A percentile compares a stretch with the other conserved stretches of the same genome.
Conservation (phyloP, 2,888 invertebrate genomes). For the Tachina fera region DNA sequence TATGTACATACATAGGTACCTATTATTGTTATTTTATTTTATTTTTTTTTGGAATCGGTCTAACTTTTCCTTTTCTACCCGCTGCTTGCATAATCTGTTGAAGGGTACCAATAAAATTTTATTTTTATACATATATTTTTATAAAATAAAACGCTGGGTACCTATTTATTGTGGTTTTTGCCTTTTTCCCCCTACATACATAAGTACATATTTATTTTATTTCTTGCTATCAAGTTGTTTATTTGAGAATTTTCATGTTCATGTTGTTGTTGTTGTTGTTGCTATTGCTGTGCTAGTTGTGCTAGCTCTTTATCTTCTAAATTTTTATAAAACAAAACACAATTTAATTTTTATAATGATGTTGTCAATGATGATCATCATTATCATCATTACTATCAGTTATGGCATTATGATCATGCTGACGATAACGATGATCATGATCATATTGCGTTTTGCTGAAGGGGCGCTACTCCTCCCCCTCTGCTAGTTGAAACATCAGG, state of each 20-base stretch:
- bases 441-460: constrained; percentile 37
- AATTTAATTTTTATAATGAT: constrained; percentile 35
- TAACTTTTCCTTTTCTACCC: too few relatives aligned
- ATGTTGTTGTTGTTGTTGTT: neutral
- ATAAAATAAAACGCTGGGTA: neutral
- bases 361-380: constrained; percentile 42
- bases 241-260: neutral
- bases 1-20: too few relatives aligned
- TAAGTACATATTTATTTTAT: neutral
- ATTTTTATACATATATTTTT: neutral
- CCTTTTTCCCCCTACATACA: neutral
- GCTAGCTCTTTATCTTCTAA: constrained; percentile 42
- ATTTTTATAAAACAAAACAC: constrained; percentile 33
- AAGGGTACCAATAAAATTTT: constrained; percentile 14
- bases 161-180: neutral
- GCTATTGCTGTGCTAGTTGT: constrained; percentile 35
- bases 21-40: too few relatives aligned
- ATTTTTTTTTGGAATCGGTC: too few relatives aligned
- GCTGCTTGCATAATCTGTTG: neutral
- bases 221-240: constrained; percentile 46
- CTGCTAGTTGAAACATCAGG: neutral
- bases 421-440: constrained; percentile 42
- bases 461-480: too few relatives aligned
- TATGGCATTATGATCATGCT: constrained; percentile 25
- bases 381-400: constrained; percentile 44